Base-by-base conservation (phyloP, 2,888 invertebrate genomes). In the Andricus curvator region DNA sequence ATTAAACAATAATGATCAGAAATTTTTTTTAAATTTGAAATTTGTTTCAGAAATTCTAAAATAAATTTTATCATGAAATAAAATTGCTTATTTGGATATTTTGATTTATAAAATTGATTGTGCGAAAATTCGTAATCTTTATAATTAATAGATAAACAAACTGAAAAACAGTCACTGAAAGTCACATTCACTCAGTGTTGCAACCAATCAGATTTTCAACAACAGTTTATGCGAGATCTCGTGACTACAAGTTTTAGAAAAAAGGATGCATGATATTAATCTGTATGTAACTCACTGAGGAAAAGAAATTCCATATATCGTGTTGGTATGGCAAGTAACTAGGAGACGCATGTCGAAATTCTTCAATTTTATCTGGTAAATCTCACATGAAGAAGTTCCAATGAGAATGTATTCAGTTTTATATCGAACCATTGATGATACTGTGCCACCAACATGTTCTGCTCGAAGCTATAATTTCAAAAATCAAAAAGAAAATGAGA, bases 291-390 rank as follows among this genome's bases (percentile, higher is more conserved):
- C 94, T 94, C 93, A 96, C 98, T 94, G 94, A 4, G 99, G 98
- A 93, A 98, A 98, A 0, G 95, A 95, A 64, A 98, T 93, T 88
- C 96, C 96, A 88, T 97, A 96, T 85, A 99, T 96, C 0, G 96
- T 94, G 56, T 95, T 95, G 2, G 95, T 95, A 89, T 98, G 98
- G 88, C 98, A 97, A 0, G 98, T 98, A 82, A 96, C 95, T 1
- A 97, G 93, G 33, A 98, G 93, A 74, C 95, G 95, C 1, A 95
- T 94, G 8, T 94, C 93, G 91, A 98, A 97, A 25, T 95, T 95
- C 22, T 93, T 93, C 51, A 96, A 91, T 87, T 95, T 94, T 74
- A 98, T 94, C 74, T 95, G 94, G 93, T 96, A 98, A 82, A 98
- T 96, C 94, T 98, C 97, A 87, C 97, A 96, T 85, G 94, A 93